These are phyloP conservation scores for Euschistus heros DNA, from an alignment of 1,140 invertebrate species.

Conservation along the genomic window DNA sequence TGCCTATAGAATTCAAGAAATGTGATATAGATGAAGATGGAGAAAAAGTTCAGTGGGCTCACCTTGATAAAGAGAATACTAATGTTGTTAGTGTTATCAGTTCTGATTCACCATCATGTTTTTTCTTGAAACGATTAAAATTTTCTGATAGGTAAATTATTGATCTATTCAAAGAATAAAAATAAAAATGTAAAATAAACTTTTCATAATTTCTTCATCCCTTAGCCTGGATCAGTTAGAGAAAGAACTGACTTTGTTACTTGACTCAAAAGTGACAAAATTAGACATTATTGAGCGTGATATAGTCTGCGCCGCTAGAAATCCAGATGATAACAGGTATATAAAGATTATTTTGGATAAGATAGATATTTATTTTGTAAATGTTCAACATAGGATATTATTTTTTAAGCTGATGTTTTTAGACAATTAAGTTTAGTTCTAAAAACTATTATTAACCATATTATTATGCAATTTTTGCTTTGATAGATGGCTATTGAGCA, in stretches of 20 bases:
- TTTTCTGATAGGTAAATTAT: neutral
- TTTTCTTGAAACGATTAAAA: neutral
- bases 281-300: neutral
- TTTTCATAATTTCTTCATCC: neutral
- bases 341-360: neutral
- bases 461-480: no score
- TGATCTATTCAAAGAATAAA: neutral
- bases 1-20: neutral
- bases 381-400: no score
- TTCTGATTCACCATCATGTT: neutral
- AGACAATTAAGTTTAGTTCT: no score
- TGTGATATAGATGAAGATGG: constrained; percentile 1
- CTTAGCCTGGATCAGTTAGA: neutral
- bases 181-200: neutral
- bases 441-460: no score
- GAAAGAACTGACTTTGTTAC: neutral
- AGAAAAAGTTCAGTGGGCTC: constrained; percentile 9
- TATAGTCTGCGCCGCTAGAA: neutral
- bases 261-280: neutral
- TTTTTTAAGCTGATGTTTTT: no score
- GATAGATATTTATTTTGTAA: no score
- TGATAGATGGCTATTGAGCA: no score
- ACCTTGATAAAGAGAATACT: neutral
- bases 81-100: neutral
- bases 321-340: neutral